phyloP scores from a whole-genome alignment of 2,888 invertebrate species.

The Tetrapedia diversipes region DNA sequence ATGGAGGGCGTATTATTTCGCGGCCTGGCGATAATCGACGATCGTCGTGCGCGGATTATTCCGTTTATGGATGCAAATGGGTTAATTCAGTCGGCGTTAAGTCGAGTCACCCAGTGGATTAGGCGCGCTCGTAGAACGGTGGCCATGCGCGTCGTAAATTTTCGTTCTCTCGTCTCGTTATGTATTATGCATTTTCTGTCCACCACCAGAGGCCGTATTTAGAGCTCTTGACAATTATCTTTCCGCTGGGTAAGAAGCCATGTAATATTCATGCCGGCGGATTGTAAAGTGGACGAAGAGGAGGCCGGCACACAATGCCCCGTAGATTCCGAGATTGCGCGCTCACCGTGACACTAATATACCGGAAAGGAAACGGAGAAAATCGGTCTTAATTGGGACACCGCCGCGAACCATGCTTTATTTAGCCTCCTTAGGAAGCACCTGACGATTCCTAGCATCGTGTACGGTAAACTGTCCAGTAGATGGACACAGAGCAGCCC shows the following conservation, averaged over 20 bases:
- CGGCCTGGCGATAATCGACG: too few relatives aligned
- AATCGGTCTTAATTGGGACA: conserved; percentile 81
- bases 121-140: conserved; percentile 52
- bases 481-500: too few relatives aligned
- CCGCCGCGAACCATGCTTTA: conserved; percentile 70
- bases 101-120: conserved; percentile 55
- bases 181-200: conserved; percentile 81
- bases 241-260: conserved; percentile 82
- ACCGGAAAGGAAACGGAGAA: conserved; percentile 80
- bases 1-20: too few relatives aligned
- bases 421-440: conserved; percentile 49
- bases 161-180: conserved; percentile 77
- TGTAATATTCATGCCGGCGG: conserved; percentile 82
- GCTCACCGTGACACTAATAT: conserved; percentile 82
- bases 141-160: conserved; percentile 74
- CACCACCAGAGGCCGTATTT: conserved; percentile 78
- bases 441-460: conserved; percentile 36
- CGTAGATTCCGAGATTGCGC: conserved; percentile 81
- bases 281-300: conserved; percentile 76
- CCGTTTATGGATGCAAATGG: too few relatives aligned
- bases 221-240: conserved; percentile 82
- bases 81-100: conserved; percentile 47
- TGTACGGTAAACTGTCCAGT: too few relatives aligned
- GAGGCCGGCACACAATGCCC: conserved; percentile 77
- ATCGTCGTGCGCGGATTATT: too few relatives aligned